phyloP scores from a whole-genome alignment of 2,113 vertebrate genomes.

The Limnothrissa miodon region DNA sequence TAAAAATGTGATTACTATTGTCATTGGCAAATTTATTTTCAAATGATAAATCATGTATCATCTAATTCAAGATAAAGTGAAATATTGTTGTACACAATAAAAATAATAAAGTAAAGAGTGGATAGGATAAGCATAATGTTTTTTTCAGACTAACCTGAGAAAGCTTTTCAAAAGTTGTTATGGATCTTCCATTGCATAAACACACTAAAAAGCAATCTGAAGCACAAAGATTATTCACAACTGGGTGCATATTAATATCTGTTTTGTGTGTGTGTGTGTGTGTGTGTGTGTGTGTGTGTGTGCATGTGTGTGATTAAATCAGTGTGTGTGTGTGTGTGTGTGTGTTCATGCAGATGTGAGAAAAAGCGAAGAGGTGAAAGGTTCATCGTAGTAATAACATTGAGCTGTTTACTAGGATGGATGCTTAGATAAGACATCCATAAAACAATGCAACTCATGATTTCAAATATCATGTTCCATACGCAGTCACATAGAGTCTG shows the following conservation, averaged over 20 bases:
- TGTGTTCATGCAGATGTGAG: not conserved
- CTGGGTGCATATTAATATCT: not conserved
- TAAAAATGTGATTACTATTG: too few relatives aligned
- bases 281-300: not conserved
- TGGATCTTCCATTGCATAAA: not conserved
- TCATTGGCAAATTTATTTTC: too few relatives aligned
- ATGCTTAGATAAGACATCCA: not conserved
- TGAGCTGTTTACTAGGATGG: not conserved
- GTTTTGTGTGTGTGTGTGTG: not conserved
- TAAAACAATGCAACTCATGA: conserved; percentile 44
- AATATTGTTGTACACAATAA: too few relatives aligned
- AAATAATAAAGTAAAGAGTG: too few relatives aligned
- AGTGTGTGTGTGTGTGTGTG: too few relatives aligned
- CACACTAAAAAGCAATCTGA: not conserved
- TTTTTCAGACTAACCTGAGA: not conserved
- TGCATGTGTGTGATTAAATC: not conserved
- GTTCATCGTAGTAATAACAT: conserved; percentile 2
- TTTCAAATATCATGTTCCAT: conserved; percentile 39
- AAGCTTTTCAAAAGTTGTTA: not conserved
- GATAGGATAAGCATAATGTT: not conserved
- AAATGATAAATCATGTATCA: too few relatives aligned
- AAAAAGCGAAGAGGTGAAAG: not conserved
- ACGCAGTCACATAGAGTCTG: conserved; percentile 36
- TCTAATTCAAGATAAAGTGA: too few relatives aligned
- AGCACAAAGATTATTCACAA: not conserved